phyloP scores from a whole-genome alignment of 2,797 vertebrate species.

The Muscicapa comitata region DNA sequence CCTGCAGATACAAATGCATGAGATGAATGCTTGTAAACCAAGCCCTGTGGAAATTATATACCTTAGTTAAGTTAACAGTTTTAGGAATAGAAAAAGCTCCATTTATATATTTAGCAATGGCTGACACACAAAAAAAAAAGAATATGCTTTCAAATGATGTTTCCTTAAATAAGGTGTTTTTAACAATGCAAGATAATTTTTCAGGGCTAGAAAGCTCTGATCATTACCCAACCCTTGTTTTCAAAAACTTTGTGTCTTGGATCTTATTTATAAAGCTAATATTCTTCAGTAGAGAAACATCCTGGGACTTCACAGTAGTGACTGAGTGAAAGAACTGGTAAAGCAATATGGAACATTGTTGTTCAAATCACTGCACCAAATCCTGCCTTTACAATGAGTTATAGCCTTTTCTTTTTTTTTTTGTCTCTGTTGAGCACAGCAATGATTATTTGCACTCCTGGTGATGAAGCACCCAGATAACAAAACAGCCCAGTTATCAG shows the following conservation, averaged over 20 bases:
- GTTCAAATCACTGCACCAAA: background rate
- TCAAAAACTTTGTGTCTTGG: background rate
- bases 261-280: background rate
- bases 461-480: background rate
- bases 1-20: background rate
- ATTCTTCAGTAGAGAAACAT: background rate
- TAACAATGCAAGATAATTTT: background rate
- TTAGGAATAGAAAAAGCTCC: background rate
- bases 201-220: background rate
- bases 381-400: background rate
- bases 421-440: background rate
- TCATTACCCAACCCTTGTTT: background rate
- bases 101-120: background rate
- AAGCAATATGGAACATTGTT: background rate
- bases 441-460: background rate
- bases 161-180: background rate
- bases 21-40: background rate
- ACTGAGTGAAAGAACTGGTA: background rate
- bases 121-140: rapidly evolving
- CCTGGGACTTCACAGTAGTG: background rate
- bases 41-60: background rate
- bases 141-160: background rate
- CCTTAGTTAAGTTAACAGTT: background rate
- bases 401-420: background rate
- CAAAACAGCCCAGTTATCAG: background rate